A percentile compares a stretch with the other conserved stretches of the same genome.
Conservation (phyloP, 2,888 invertebrate genomes). For the Abrostola triplasia region DNA sequence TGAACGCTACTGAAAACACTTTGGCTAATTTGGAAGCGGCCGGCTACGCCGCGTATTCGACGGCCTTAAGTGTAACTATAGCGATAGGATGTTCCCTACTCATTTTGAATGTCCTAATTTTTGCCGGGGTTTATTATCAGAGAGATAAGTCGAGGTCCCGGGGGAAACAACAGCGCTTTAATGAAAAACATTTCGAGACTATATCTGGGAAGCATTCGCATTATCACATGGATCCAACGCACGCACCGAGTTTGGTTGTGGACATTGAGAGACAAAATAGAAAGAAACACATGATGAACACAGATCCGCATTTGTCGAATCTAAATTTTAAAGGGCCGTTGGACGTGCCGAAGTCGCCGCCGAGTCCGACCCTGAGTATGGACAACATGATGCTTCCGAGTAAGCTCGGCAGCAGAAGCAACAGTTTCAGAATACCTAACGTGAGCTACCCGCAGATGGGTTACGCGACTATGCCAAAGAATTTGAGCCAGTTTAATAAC, state of each 20-base stretch:
- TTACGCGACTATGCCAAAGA: slow-evolving; percentile 89
- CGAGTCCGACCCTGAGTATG: slow-evolving; percentile 89
- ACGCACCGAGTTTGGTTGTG: slow-evolving; percentile 94
- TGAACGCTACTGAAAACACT: slow-evolving; percentile 90
- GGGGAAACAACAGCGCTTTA: slow-evolving; percentile 92
- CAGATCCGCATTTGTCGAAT: slow-evolving; percentile 86
- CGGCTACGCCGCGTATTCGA: slow-evolving; percentile 92
- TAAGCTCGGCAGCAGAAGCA: slow-evolving; percentile 86
- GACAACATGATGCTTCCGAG: slow-evolving; percentile 85
- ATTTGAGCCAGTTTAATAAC: slow-evolving; percentile 87
- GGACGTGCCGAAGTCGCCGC: slow-evolving; percentile 88
- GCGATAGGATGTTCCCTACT: slow-evolving; percentile 94
- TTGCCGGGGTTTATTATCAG: slow-evolving; percentile 95
- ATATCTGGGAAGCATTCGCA: slow-evolving; percentile 93
- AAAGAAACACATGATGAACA: slow-evolving; percentile 82
- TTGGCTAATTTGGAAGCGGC: slow-evolving; percentile 94
- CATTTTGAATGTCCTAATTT: slow-evolving; percentile 94
- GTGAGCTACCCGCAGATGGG: slow-evolving; percentile 82
- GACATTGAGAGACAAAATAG: slow-evolving; percentile 91
- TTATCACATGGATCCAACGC: slow-evolving; percentile 92
- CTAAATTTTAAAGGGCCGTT: slow-evolving; percentile 89
- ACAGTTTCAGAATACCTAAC: slow-evolving; percentile 83
- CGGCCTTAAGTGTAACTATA: slow-evolving; percentile 93
- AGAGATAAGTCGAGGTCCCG: slow-evolving; percentile 91
- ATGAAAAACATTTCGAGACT: slow-evolving; percentile 92